A percentile compares a stretch with the other conserved stretches of the same genome.
Evolutionary conservation across 2,797 vertebrate genomes (phyloP).

Genomic region (Hipposideros larvatus): DNA sequence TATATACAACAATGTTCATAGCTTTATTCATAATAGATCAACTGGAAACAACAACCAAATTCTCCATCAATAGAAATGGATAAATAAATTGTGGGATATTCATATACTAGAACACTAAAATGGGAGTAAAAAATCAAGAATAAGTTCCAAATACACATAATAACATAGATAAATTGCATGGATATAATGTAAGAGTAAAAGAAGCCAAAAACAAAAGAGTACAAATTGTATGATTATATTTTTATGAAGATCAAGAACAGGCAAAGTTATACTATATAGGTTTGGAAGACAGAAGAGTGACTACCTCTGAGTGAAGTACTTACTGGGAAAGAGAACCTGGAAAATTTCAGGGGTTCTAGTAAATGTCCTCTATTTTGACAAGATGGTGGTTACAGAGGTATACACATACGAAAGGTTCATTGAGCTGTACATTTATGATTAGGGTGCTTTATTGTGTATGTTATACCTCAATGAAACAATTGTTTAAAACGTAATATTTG

Average conservation of each 20-base stretch:
- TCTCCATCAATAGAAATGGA: neutral
- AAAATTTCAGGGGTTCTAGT: neutral
- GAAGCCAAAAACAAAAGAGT: neutral
- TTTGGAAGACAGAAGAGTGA: neutral
- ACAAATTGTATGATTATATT: neutral
- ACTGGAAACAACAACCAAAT: neutral
- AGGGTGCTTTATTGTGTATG: neutral
- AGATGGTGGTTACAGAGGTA: neutral
- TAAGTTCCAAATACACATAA: neutral
- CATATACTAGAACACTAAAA: neutral
- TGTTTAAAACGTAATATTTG: slow-evolving; percentile 11
- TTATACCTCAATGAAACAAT: neutral
- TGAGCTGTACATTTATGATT: neutral
- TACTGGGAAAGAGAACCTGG: neutral
- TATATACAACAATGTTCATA: neutral
- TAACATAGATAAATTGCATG: neutral
- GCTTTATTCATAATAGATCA: neutral
- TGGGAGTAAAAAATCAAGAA: neutral
- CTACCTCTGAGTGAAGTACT: neutral
- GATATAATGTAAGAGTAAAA: neutral
- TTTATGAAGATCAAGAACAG: neutral
- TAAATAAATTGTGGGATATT: neutral
- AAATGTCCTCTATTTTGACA: neutral
- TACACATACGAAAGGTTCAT: neutral
- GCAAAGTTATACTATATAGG: neutral